These are phyloP conservation scores for Gouania willdenowi DNA, from an alignment of 2,797 vertebrate genomes.

Conservation along the genomic window DNA sequence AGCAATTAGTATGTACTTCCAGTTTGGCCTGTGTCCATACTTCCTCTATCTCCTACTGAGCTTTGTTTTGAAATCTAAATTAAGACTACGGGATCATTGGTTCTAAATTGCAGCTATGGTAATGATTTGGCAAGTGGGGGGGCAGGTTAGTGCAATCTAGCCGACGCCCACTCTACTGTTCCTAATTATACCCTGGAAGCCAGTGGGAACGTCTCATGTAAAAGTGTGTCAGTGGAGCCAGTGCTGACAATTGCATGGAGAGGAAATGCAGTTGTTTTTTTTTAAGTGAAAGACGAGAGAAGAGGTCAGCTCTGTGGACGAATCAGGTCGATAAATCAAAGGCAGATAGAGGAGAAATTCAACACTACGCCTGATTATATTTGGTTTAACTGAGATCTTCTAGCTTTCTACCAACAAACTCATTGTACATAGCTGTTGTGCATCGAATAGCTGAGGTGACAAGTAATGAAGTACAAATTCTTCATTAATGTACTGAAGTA, in stretches of 20 bases:
- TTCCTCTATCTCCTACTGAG: neutral
- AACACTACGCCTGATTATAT: too few relatives aligned
- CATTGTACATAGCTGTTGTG: too few relatives aligned
- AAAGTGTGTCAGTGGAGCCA: slow-evolving; percentile 44
- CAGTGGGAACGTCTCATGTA: slow-evolving; percentile 34
- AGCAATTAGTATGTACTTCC: slow-evolving; percentile 23
- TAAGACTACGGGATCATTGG: slow-evolving; percentile 42
- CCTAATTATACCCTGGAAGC: slow-evolving; percentile 48
- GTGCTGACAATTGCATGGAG: slow-evolving; percentile 31
- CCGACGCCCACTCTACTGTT: slow-evolving; percentile 39
- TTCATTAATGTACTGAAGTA: too few relatives aligned
- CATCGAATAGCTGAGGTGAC: too few relatives aligned
- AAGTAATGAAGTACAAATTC: too few relatives aligned
- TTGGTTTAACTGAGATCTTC: too few relatives aligned
- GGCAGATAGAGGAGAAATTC: too few relatives aligned
- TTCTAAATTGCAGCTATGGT: slow-evolving; percentile 59
- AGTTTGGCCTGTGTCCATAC: slow-evolving; percentile 2
- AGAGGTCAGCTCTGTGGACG: too few relatives aligned
- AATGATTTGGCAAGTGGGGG: slow-evolving; percentile 13
- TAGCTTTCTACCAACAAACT: too few relatives aligned
- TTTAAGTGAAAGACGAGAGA: too few relatives aligned
- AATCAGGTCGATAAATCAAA: too few relatives aligned
- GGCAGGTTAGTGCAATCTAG: slow-evolving; percentile 30
- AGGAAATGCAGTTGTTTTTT: too few relatives aligned
- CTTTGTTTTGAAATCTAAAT: slow-evolving; percentile 16